phyloP scores from a whole-genome alignment of 2,113 vertebrate species.

The Rhinichthys klamathensis region DNA sequence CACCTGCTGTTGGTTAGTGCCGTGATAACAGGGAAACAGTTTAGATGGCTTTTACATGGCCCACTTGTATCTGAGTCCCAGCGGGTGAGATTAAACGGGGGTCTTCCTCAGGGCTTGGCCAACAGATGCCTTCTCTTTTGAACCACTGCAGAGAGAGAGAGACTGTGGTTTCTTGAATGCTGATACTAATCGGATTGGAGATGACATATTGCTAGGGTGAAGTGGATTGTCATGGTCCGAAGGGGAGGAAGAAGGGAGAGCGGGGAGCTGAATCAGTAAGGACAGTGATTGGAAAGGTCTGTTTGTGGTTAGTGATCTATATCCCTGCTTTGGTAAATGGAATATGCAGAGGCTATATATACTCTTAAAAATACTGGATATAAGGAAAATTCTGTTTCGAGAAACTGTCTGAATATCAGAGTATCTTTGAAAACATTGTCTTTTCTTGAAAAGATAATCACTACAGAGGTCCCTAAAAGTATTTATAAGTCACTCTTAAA shows the following conservation, averaged over 20 bases:
- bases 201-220: slow-evolving; percentile 85
- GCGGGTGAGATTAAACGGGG: slow-evolving; percentile 53
- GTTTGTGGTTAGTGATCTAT: slow-evolving; percentile 35
- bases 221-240: slow-evolving; percentile 84
- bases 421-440: not conserved
- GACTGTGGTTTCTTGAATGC: slow-evolving; percentile 79
- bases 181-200: slow-evolving; percentile 91
- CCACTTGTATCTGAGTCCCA: slow-evolving; percentile 48
- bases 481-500: not conserved
- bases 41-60: slow-evolving; percentile 56
- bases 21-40: slow-evolving; percentile 13
- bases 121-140: slow-evolving; percentile 71
- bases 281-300: slow-evolving; percentile 10
- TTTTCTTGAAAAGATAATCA: not conserved
- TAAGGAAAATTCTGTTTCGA: not conserved
- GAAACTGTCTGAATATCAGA: not conserved
- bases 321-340: slow-evolving; percentile 15
- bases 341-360: slow-evolving; percentile 38
- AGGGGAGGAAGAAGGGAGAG: slow-evolving; percentile 57
- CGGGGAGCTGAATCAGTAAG: not conserved
- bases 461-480: not conserved
- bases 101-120: slow-evolving; percentile 47
- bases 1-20: not conserved
- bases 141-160: slow-evolving; percentile 52
- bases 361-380: not conserved